Conservation (phyloP, 2,113 vertebrate species). For the Xenopus borealis region DNA sequence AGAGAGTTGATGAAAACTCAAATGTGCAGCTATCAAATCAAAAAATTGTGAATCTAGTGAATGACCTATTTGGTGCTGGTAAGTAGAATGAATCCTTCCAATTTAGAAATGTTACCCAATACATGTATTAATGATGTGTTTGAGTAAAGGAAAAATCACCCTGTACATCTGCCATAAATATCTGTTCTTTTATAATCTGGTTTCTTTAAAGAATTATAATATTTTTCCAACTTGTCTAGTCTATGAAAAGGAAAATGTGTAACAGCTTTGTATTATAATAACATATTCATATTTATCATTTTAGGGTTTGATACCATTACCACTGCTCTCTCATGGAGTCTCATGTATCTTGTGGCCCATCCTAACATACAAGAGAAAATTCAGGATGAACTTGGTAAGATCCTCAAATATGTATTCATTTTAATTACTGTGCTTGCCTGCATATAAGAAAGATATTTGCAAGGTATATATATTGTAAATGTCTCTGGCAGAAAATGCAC, state of each 20-base stretch:
- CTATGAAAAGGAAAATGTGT: too few relatives aligned
- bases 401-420: not conserved
- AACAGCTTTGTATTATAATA: too few relatives aligned
- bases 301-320: conserved; percentile 89
- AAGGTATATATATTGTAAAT: too few relatives aligned
- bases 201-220: too few relatives aligned
- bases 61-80: conserved; percentile 94
- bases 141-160: too few relatives aligned
- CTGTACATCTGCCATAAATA: too few relatives aligned
- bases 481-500: too few relatives aligned
- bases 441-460: too few relatives aligned
- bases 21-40: conserved; percentile 66
- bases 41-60: conserved; percentile 74
- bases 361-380: conserved; percentile 80
- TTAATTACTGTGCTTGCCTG: too few relatives aligned
- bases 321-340: conserved; percentile 82
- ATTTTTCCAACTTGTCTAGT: too few relatives aligned
- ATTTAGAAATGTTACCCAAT: not conserved
- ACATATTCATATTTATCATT: not conserved
- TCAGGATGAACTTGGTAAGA: conserved; percentile 82
- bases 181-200: too few relatives aligned
- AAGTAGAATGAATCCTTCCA: conserved; percentile 40
- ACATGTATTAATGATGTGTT: too few relatives aligned
- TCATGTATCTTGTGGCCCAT: conserved; percentile 76
- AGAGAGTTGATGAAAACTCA: conserved; percentile 68